Evolutionary conservation across 2,113 vertebrate species (phyloP), one percentile per base, ranked within the genome.

Genomic region (Turdus rufiventris): DNA sequence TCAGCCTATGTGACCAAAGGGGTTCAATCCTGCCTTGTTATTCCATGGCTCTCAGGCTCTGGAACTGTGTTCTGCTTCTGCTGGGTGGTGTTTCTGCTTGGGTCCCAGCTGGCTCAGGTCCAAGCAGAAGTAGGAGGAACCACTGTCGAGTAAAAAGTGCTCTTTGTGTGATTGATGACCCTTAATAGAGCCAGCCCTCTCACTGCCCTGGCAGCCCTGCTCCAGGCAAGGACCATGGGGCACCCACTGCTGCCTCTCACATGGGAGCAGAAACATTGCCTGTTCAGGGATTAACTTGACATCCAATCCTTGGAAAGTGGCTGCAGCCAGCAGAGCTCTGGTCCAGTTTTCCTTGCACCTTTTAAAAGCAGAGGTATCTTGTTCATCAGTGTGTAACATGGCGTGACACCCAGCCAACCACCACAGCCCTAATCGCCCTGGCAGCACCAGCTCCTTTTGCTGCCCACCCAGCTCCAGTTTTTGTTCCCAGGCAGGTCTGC

Each of bases 121-220:
- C 81, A 34, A 96, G 97, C 94, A 88, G 92, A 94, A 97, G 97
- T 77, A 97, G 97, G 97, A 98, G 95, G 96, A 97, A 97, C 93
- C 14, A 63, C 97, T 98, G 97, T 97, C 68, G 4, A 96, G 94
- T 74, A 91, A 95, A 97, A 97, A 97, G 91, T 96, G 97, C 76
- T 95, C 96, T 94, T 91, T 48, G 63, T 80, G 96, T 98, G 98
- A 98, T 98, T 98, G 97, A 98, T 98, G 97, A 95, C 94, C 91
- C 89, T 96, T 96, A 97, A 97, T 66, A 97, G 96, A 96, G 93
- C 89, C 93, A 88, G 62, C 71, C 73, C 28, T 40, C 36, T 78
- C 36, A 51, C 43, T 82, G 36, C 42, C 86, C 51, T 13, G 1
- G 45, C 96, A 92, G 81, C 66, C 65, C 62, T 63, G 43, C 84